phyloP scores from a whole-genome alignment of 35 echinoderm and acorn worm species.

The Nesometra sesokonis region DNA sequence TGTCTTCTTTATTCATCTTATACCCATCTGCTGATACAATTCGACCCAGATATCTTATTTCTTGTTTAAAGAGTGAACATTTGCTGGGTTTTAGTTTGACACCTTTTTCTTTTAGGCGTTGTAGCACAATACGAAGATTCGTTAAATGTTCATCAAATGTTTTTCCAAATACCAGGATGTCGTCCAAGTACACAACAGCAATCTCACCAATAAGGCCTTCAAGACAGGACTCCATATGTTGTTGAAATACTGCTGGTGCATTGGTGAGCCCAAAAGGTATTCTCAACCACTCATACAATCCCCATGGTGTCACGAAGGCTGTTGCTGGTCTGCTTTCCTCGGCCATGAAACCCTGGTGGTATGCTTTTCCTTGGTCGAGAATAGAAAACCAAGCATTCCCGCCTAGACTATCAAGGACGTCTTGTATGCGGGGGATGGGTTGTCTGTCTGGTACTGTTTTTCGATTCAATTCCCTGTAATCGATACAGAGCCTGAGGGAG shows the following conservation, averaged over 20 bases:
- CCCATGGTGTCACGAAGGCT: slow-evolving; percentile 46
- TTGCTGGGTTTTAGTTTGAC: slow-evolving; percentile 40
- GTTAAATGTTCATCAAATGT: slow-evolving; percentile 26
- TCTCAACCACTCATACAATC: slow-evolving; percentile 39
- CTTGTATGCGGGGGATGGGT: slow-evolving; percentile 27
- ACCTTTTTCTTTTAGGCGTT: slow-evolving; percentile 1
- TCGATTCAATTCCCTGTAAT: not conserved
- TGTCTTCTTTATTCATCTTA: not conserved
- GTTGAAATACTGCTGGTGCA: slow-evolving; percentile 25
- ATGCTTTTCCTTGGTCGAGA: slow-evolving; percentile 41
- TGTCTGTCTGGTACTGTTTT: slow-evolving; percentile 25
- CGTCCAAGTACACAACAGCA: slow-evolving; percentile 28
- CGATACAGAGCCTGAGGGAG: too few relatives aligned
- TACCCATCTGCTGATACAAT: slow-evolving; percentile 17
- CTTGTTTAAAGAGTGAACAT: slow-evolving; percentile 23
- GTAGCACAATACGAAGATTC: slow-evolving; percentile 8
- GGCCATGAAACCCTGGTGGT: slow-evolving; percentile 55
- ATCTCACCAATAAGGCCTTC: slow-evolving; percentile 27
- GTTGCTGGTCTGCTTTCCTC: slow-evolving; percentile 25
- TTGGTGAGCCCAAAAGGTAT: slow-evolving; percentile 1
- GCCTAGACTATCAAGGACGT: slow-evolving; percentile 5
- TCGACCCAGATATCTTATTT: slow-evolving; percentile 36
- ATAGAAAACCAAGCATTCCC: slow-evolving; percentile 21
- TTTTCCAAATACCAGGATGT: slow-evolving; percentile 41
- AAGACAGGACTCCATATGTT: slow-evolving; percentile 18